Evolutionary conservation across 2,797 vertebrate species (phyloP).

Genomic region (Gallinago stenura): DNA sequence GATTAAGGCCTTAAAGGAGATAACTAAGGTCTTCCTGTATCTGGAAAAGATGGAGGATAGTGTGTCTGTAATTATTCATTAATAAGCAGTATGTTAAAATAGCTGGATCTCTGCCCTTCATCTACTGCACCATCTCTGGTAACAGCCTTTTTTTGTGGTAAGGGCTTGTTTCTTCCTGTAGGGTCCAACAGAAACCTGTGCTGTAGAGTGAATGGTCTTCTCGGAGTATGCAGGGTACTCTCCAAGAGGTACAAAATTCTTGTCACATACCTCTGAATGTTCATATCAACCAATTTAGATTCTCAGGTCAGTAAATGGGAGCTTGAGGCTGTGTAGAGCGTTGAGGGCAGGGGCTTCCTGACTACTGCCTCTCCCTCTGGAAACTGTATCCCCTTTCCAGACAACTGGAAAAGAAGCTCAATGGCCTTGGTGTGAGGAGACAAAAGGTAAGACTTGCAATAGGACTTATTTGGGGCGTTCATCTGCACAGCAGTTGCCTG

Average conservation of each 20-base stretch:
- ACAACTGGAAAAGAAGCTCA: background rate
- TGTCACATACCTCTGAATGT: background rate
- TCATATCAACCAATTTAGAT: background rate
- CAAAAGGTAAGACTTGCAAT: background rate
- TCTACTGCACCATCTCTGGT: background rate
- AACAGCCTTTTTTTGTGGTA: background rate
- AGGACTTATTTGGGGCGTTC: background rate
- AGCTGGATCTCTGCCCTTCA: background rate
- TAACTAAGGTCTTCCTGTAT: background rate
- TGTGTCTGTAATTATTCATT: background rate
- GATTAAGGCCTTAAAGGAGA: background rate
- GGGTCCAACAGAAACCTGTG: background rate
- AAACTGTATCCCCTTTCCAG: background rate
- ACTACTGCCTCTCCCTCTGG: background rate
- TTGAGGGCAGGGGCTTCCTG: constrained; percentile 23
- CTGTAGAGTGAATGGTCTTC: background rate
- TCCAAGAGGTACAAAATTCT: constrained; percentile 8
- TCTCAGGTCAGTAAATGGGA: constrained; percentile 30
- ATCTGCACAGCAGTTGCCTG: fast-evolving
- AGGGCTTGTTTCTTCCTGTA: background rate
- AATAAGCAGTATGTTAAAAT: background rate
- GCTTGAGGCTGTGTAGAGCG: constrained; percentile 2
- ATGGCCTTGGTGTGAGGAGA: background rate
- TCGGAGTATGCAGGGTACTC: background rate
- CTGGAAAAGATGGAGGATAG: background rate